Conservation (phyloP, 2,113 vertebrate genomes). For the Corvus moneduloides region DNA sequence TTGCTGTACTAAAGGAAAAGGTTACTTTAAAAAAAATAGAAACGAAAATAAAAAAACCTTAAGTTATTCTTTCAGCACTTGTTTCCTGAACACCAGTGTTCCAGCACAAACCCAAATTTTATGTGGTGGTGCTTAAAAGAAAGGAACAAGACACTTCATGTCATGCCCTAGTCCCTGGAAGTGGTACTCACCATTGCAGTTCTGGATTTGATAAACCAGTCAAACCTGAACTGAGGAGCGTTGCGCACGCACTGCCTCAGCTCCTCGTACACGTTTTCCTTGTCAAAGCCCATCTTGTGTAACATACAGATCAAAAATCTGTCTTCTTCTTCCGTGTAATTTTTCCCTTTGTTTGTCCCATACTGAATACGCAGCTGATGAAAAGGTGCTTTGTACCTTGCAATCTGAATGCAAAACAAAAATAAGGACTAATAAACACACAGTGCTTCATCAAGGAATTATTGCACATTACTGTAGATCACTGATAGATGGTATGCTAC, state of each 20-base stretch:
- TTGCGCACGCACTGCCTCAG: constrained; percentile 88
- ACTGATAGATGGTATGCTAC: not conserved
- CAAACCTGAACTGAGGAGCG: constrained; percentile 87
- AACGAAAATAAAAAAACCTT: not conserved
- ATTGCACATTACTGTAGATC: not conserved
- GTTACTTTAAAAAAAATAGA: not conserved
- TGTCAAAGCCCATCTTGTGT: constrained; percentile 92
- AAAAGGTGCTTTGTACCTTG: constrained; percentile 89
- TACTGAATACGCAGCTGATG: constrained; percentile 89
- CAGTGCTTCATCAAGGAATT: not conserved
- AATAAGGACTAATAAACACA: not conserved
- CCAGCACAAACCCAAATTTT: not conserved
- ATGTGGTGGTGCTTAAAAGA: not conserved
- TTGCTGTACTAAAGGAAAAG: not conserved
- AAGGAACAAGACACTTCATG: not conserved
- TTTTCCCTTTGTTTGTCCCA: constrained; percentile 90
- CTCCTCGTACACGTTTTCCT: constrained; percentile 88
- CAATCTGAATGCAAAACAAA: constrained; percentile 75
- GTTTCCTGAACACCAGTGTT: not conserved
- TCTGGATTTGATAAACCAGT: constrained; percentile 92
- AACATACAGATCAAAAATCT: constrained; percentile 90
- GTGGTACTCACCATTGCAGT: constrained; percentile 84
- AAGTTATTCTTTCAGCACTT: not conserved
- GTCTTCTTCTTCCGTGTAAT: constrained; percentile 89
- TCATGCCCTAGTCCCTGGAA: not conserved